phyloP scores from a whole-genome alignment of 2,797 vertebrate genomes.

The Myoxocephalus aenaeus region DNA sequence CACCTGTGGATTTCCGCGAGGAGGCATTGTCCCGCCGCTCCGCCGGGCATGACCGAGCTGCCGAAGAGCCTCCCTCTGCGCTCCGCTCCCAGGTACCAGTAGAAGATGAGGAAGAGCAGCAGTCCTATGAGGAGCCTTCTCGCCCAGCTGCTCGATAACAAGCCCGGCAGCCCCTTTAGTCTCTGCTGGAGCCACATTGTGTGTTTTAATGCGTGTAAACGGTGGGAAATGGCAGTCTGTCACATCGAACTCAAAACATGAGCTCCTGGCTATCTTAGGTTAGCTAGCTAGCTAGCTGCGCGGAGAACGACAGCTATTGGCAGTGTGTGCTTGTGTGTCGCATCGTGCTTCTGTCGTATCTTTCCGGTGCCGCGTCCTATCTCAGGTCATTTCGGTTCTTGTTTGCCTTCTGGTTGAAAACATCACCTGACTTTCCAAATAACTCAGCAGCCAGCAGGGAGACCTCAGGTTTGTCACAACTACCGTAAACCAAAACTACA shows the following conservation, averaged over 20 bases:
- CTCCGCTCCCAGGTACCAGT: conserved; percentile 89
- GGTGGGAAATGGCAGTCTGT: not conserved
- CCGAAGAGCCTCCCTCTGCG: conserved; percentile 79
- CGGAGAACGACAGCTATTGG: conserved; percentile 5
- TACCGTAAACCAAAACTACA: conserved; percentile 65
- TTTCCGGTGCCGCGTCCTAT: not conserved
- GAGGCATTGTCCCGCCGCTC: conserved; percentile 86
- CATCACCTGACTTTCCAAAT: conserved; percentile 15
- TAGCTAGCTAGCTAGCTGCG: conserved; percentile 55
- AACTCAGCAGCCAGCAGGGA: conserved; percentile 43
- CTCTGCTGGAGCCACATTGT: conserved; percentile 95
- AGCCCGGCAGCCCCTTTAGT: conserved; percentile 92
- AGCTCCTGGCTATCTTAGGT: conserved; percentile 41
- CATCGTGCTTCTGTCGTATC: conserved; percentile 46
- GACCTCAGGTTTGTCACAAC: conserved; percentile 68
- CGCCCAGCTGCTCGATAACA: conserved; percentile 96
- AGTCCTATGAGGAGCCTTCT: conserved; percentile 88
- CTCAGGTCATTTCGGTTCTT: not conserved
- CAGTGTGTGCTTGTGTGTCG: not conserved
- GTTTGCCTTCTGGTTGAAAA: not conserved
- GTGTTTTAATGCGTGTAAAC: not conserved
- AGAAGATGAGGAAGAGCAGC: conserved; percentile 87
- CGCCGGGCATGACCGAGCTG: conserved; percentile 76
- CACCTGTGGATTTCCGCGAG: conserved; percentile 88
- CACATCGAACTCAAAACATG: conserved; percentile 39